These are phyloP conservation scores for Zaprionus taronus DNA, from an alignment of 1,140 invertebrate genomes.

Conservation along the genomic window DNA sequence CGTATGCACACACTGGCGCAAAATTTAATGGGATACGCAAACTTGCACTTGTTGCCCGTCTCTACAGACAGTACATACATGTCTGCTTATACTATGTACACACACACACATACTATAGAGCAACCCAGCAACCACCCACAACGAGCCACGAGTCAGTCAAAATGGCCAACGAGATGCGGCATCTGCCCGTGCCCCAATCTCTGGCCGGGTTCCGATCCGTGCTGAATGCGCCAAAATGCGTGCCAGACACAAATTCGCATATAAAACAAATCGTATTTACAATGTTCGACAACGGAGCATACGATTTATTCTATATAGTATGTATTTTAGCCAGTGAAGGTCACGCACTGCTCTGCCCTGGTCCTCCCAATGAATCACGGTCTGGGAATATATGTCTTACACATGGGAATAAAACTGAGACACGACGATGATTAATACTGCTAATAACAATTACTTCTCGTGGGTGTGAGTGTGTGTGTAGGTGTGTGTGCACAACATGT, in stretches of 20 bases:
- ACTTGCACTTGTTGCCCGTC: slow-evolving; percentile 65
- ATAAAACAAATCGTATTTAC: slow-evolving; percentile 35
- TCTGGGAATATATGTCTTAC: slow-evolving; percentile 38
- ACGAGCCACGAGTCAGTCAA: slow-evolving; percentile 21
- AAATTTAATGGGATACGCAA: slow-evolving; percentile 63
- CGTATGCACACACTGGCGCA: slow-evolving; percentile 19
- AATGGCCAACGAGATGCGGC: not conserved
- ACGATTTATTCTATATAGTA: slow-evolving; percentile 3
- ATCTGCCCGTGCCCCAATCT: not conserved
- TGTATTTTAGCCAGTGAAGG: slow-evolving; percentile 30
- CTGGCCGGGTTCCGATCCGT: not conserved
- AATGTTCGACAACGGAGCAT: slow-evolving; percentile 10
- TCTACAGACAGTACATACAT: slow-evolving; percentile 31
- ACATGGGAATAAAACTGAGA: slow-evolving; percentile 2
- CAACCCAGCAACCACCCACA: slow-evolving; percentile 20
- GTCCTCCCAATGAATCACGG: slow-evolving; percentile 49
- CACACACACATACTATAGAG: slow-evolving; percentile 14
- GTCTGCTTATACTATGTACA: slow-evolving; percentile 7
- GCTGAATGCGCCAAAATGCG: slow-evolving; percentile 37
- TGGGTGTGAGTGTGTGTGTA: not conserved
- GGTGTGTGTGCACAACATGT: slow-evolving; percentile 31
- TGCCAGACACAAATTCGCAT: slow-evolving; percentile 46
- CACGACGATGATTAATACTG: slow-evolving; percentile 45
- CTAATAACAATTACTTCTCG: slow-evolving; percentile 1
- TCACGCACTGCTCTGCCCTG: slow-evolving; percentile 2